Conservation (phyloP, 2,888 invertebrate species). For the Eupithecia centaureata region DNA sequence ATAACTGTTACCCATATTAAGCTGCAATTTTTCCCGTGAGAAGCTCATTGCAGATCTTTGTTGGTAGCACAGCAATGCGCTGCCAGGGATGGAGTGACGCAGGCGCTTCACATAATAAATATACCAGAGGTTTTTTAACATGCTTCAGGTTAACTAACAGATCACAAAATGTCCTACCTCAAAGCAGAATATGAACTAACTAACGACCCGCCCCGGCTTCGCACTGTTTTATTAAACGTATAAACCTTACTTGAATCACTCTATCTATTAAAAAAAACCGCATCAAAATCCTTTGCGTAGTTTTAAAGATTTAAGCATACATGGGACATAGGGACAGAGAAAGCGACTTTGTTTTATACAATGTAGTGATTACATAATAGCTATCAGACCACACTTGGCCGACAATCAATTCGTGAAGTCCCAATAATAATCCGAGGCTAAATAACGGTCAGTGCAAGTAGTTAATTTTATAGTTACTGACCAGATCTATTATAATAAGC, state of each 20-base stretch:
- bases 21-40: constrained; percentile 46
- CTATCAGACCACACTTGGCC: background rate
- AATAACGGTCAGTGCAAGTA: constrained; percentile 38
- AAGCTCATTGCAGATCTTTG: constrained; percentile 29
- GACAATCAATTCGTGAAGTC: constrained; percentile 9
- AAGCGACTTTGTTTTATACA: no score
- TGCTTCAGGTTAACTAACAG: background rate
- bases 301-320: no score
- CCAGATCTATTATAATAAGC: constrained; percentile 44
- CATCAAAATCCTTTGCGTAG: no score
- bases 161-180: no score
- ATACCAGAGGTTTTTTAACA: background rate
- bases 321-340: no score
- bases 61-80: constrained; percentile 2
- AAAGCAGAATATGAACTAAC: no score
- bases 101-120: background rate
- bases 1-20: constrained; percentile 40
- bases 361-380: no score
- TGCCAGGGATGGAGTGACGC: background rate
- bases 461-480: constrained; percentile 47
- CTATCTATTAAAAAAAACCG: no score
- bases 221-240: no score
- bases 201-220: no score
- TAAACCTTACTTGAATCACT: no score
- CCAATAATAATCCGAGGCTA: background rate